Percentiles rank a stretch among this genome's conserved stretches.
phyloP scores from a whole-genome alignment of 2,113 vertebrate species.

The Ursus arctos region DNA sequence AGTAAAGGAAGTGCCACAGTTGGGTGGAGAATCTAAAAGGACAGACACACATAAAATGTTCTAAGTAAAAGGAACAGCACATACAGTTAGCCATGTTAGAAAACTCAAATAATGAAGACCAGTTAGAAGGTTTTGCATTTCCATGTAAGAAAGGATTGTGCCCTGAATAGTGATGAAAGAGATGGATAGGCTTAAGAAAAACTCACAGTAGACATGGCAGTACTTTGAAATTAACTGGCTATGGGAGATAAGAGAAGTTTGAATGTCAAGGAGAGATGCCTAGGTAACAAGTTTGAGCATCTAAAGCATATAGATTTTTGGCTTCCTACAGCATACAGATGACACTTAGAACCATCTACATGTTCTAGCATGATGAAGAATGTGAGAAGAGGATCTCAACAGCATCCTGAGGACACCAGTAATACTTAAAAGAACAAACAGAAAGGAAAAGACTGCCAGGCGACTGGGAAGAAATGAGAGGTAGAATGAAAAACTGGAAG shows the following conservation, averaged over 20 bases:
- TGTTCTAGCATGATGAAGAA: not conserved
- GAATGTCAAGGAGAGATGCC: not conserved
- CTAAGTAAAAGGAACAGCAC: conserved; percentile 19
- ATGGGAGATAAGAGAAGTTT: not conserved
- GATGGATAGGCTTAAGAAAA: not conserved
- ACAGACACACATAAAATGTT: not conserved
- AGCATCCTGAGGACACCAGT: not conserved
- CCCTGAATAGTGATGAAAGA: not conserved
- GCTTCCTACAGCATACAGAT: not conserved
- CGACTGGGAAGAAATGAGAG: not conserved
- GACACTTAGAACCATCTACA: not conserved
- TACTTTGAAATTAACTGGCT: not conserved
- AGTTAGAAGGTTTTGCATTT: not conserved
- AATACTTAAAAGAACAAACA: conserved; percentile 11
- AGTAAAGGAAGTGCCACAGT: not conserved
- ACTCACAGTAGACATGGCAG: not conserved
- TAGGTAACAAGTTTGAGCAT: not conserved
- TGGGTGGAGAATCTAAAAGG: not conserved
- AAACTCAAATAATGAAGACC: conserved; percentile 1
- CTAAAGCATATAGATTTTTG: not conserved
- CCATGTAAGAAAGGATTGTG: not conserved
- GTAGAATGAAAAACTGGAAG: not conserved
- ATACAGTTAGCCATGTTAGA: not conserved
- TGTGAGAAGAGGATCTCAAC: not conserved
- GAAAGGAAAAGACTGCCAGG: not conserved